Evolutionary conservation across 2,888 invertebrate species (phyloP), one percentile per base, ranked within the genome.

Genomic region (Drosophila rellima): DNA sequence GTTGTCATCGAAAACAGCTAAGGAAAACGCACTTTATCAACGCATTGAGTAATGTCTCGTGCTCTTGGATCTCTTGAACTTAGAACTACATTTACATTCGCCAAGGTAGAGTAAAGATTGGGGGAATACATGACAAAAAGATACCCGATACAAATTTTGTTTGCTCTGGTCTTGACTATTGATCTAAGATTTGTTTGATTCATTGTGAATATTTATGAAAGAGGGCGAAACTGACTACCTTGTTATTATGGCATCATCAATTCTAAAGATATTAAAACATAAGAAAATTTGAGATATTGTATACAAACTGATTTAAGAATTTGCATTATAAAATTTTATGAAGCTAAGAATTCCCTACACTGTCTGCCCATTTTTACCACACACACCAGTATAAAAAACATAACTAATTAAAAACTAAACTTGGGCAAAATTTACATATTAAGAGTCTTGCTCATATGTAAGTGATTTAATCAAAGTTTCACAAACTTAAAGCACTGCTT

Each of bases 21-120:
- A 13, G 23, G 33, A 44, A 44, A 33, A 50, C 56, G 47, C 48
- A 54, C 31, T 40, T 76, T 76, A 71, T 64, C 55, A 39, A 29
- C 7, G 11, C 15, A 44, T 39, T 67, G 29, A 39, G 40, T 4
- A 52, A 47, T 15, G n/a, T 5, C 15, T 35, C 5, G 26, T 40
- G 33, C 15, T 8, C 29, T 23, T 40, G 44, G 52, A 55, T 57
- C 47, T 62, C 33, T 61, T 35, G 33, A 37, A 54, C 60, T 54
- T 54, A 35, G 26, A 26, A 26, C 23, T 11, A 54, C n/a, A 44
- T 54, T 44, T 26, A 26, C 60, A 44, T 39, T 18, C 0, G 39
- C 15, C 3, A 33, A 20, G 23, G 17, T 45, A 10, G n/a, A 13
- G 7, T 3, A 13, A 29, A 0, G 15, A n/a, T 8, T 10, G 10